Base-by-base conservation (phyloP, 1,140 invertebrate species). In the Drosophila watanabei region DNA sequence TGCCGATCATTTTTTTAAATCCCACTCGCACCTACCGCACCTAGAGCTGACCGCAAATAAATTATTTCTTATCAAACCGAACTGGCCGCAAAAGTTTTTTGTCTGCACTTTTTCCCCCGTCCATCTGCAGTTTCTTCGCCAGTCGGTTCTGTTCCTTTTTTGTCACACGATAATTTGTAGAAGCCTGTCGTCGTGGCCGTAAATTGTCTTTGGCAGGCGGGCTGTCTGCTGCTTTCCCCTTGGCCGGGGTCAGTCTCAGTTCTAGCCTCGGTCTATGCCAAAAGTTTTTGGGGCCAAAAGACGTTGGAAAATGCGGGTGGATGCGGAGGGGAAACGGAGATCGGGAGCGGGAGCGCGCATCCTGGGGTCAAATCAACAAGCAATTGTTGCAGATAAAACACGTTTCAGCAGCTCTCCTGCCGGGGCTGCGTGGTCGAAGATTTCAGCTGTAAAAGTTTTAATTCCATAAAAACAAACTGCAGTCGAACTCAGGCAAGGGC, bases 341-440 rank as follows among this genome's bases (percentile, higher is more conserved):
- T 48, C 46, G 24, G 33, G 24, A 24, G 18, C 30, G 24, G 24
- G 18, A 18, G 7, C 32, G 49, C 18, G 56, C 20, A 57, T 57
- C 33, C 35, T 35, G 61, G 80, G 78, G 77, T 79, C 84, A 87
- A 87, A 87, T 87, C 83, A 87, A 87, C 83, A 87, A 87, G 84
- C 83, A 87, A 87, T 87, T 87, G 83, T 87, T 87, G 80, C 83
- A 80, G 83, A 82, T 88, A 88, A 87, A 88, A 87, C 83, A 87
- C 84, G 77, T 88, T 77, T 56, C 62, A 52, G 9, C 28, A 35
- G 32, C 52, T 48, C 61, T 65, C 14, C 33, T 33, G 52, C 46
- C n/a, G 54, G 33, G 20, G 72, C 61, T 65, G 73, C 75, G 20
- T 52, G 48, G 62, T 49, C 65, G 18, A 69, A 79, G 76, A 79